Percentiles rank a stretch among this genome's conserved stretches.
Evolutionary conservation across 2,797 vertebrate genomes (phyloP).

Genomic region (Poliocrania exsul): DNA sequence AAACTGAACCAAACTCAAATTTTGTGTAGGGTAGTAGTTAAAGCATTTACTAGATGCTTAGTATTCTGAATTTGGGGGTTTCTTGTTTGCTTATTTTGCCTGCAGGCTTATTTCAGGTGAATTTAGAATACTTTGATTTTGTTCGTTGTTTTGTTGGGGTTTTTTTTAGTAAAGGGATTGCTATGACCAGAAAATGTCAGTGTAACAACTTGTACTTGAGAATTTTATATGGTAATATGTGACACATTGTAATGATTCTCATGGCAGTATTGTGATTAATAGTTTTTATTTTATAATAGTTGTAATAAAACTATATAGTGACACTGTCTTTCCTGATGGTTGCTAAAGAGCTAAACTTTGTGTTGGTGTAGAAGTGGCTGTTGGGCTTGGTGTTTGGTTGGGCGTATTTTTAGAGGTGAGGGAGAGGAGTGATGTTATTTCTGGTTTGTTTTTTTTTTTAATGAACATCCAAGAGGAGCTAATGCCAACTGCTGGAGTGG

Average conservation of each 20-base stretch:
- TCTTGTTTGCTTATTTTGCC: neutral
- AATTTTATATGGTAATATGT: neutral
- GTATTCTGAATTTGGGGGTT: neutral
- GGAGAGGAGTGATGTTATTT: neutral
- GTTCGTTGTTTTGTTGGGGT: too few species aligned
- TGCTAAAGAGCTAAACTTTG: neutral
- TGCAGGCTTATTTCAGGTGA: neutral
- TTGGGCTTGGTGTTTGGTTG: neutral
- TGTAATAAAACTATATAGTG: neutral
- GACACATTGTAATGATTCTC: neutral
- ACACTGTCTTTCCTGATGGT: neutral
- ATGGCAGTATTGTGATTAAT: neutral
- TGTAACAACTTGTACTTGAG: neutral
- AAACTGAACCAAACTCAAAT: neutral
- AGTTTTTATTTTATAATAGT: neutral
- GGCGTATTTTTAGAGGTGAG: accelerated
- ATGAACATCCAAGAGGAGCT: neutral
- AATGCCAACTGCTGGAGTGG: neutral
- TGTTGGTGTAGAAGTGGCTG: neutral
- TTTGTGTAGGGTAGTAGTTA: neutral
- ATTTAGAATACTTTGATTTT: neutral
- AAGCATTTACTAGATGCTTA: neutral
- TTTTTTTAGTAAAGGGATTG: neutral
- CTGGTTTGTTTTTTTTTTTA: neutral
- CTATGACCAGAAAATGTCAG: neutral